Conservation (phyloP, 2,113 vertebrate species). For the Strix uralensis region DNA sequence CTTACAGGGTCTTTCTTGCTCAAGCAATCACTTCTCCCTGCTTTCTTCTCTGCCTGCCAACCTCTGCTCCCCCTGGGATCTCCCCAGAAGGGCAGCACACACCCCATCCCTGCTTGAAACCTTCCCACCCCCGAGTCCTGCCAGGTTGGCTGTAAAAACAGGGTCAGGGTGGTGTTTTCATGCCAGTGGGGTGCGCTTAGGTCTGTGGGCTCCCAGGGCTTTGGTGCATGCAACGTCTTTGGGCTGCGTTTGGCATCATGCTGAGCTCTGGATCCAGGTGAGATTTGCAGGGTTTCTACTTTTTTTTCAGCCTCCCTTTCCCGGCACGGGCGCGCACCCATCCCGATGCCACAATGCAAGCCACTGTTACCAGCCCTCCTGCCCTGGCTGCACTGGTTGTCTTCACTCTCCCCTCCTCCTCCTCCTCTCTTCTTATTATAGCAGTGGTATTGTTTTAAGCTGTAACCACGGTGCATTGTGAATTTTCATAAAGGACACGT, state of each 20-base stretch:
- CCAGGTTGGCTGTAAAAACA: background rate
- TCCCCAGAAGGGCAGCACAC: background rate
- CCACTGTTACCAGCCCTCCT: background rate
- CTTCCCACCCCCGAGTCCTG: background rate
- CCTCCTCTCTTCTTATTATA: background rate
- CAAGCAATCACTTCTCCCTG: background rate
- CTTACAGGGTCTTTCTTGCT: background rate
- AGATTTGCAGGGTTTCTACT: background rate
- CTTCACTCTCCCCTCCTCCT: background rate
- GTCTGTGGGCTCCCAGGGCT: background rate
- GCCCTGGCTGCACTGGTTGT: background rate
- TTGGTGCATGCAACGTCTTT: background rate
- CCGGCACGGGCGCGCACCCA: rapidly evolving
- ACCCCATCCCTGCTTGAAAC: background rate
- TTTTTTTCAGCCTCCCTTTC: background rate
- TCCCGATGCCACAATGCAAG: rapidly evolving
- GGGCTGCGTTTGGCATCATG: rapidly evolving
- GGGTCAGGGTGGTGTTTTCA: background rate
- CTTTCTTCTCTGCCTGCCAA: background rate
- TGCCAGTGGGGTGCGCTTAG: rapidly evolving
- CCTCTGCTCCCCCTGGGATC: background rate
- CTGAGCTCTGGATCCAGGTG: background rate
- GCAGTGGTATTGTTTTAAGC: slow-evolving; percentile 29
- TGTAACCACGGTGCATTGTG: background rate
- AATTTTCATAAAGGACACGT: slow-evolving; percentile 65